phyloP scores from a whole-genome alignment of 1,140 invertebrate species.

The Drosophila erecta region DNA sequence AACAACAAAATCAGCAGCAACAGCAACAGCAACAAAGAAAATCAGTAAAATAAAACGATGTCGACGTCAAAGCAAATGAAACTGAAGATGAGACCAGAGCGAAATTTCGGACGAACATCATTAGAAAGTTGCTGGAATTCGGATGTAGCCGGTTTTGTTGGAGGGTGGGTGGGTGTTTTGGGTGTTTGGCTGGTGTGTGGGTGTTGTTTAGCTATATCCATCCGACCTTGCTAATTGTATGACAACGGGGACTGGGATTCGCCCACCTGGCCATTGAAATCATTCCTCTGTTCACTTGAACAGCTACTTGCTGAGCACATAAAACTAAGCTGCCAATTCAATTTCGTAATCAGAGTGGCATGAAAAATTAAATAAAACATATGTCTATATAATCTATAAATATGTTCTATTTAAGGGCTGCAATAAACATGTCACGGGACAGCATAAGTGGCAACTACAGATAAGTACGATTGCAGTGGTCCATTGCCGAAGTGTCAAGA shows the following conservation, averaged over 20 bases:
- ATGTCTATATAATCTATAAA: too few relatives aligned
- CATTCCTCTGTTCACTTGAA: conserved; percentile 4
- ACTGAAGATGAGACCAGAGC: conserved; percentile 66
- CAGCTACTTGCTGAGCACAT: conserved; percentile 66
- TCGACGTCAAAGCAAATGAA: conserved; percentile 76
- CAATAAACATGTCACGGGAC: too few relatives aligned
- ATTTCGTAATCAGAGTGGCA: conserved; percentile 82
- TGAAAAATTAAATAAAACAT: conserved; percentile 83
- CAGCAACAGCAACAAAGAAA: conserved; percentile 56
- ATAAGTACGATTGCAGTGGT: too few relatives aligned
- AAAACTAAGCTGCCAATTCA: conserved; percentile 82
- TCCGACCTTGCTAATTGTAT: conserved; percentile 73
- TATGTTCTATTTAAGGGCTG: too few relatives aligned
- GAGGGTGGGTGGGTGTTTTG: background rate
- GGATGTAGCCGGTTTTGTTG: background rate
- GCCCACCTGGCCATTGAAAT: conserved; percentile 36
- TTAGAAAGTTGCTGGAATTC: conserved; percentile 61
- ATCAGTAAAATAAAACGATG: conserved; percentile 48
- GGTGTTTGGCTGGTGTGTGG: too few relatives aligned
- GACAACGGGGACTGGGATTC: conserved; percentile 42
- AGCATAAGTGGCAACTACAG: too few relatives aligned
- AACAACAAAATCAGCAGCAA: conserved; percentile 29
- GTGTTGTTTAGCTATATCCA: conserved; percentile 32
- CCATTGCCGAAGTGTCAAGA: too few relatives aligned
- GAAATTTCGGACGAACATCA: conserved; percentile 74